Conservation (phyloP, 2,888 invertebrate species). For the Spicauda simplicius region DNA sequence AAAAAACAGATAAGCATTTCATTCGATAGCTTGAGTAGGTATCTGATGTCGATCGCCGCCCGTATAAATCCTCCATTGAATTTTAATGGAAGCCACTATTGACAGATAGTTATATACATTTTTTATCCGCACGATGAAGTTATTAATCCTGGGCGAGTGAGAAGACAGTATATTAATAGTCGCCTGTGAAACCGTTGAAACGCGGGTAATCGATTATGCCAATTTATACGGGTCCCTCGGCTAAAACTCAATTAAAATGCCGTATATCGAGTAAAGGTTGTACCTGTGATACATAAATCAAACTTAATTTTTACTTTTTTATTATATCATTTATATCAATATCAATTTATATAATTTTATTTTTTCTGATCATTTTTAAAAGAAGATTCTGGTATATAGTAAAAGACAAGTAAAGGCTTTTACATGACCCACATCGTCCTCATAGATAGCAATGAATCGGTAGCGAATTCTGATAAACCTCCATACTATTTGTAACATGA, state of each 20-base stretch:
- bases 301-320: too few relatives aligned
- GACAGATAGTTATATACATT: slow-evolving; percentile 34
- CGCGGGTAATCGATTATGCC: slow-evolving; percentile 20
- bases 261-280: background rate
- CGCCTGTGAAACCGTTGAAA: slow-evolving; percentile 1
- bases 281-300: background rate
- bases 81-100: slow-evolving; percentile 35
- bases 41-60: slow-evolving; percentile 37
- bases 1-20: slow-evolving; percentile 41
- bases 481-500: too few relatives aligned
- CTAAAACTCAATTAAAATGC: background rate
- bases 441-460: too few relatives aligned
- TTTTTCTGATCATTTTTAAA: too few relatives aligned
- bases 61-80: slow-evolving; percentile 37
- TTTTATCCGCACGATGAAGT: slow-evolving; percentile 31
- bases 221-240: slow-evolving; percentile 9
- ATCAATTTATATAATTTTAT: too few relatives aligned
- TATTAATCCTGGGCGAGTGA: slow-evolving; percentile 29
- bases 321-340: too few relatives aligned
- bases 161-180: slow-evolving; percentile 17
- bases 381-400: too few relatives aligned
- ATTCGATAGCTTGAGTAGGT: slow-evolving; percentile 28
- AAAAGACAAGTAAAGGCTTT: too few relatives aligned
- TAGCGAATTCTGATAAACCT: too few relatives aligned
- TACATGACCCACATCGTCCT: too few relatives aligned